Conservation (phyloP, 2,888 invertebrate genomes). For the Theretra japonica region DNA sequence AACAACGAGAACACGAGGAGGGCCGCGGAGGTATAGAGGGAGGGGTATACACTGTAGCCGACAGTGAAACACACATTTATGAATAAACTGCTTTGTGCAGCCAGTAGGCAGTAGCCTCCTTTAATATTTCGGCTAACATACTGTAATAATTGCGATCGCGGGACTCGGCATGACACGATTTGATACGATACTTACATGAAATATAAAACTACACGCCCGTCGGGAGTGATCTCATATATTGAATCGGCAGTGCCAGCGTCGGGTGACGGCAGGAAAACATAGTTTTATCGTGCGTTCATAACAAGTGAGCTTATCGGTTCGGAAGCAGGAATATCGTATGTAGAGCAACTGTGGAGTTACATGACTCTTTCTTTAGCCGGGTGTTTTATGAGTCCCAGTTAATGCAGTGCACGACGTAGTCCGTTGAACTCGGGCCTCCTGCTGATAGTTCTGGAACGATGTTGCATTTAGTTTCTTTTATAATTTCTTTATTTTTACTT, state of each 20-base stretch:
- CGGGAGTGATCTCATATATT: slow-evolving; percentile 49
- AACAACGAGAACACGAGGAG: background rate
- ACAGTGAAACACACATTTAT: background rate
- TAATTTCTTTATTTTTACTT: slow-evolving; percentile 49
- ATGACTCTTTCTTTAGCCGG: slow-evolving; percentile 57
- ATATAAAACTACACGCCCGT: slow-evolving; percentile 46
- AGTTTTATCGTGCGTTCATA: slow-evolving; percentile 39
- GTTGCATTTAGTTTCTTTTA: slow-evolving; percentile 44
- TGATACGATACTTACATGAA: slow-evolving; percentile 35
- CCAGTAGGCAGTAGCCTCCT: background rate
- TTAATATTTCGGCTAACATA: background rate
- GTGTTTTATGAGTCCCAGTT: slow-evolving; percentile 58
- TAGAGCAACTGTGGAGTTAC: slow-evolving; percentile 60
- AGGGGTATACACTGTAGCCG: no score
- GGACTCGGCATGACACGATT: background rate
- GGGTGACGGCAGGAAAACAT: slow-evolving; percentile 38
- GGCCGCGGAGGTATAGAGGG: background rate
- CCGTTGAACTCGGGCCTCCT: slow-evolving; percentile 55
- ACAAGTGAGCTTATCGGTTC: slow-evolving; percentile 63
- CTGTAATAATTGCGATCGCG: background rate
- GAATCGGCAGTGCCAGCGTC: slow-evolving; percentile 35
- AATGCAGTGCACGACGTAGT: slow-evolving; percentile 49
- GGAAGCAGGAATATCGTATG: slow-evolving; percentile 64
- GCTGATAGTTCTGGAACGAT: slow-evolving; percentile 57
- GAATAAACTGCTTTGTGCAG: background rate